phyloP scores from a whole-genome alignment of 2,888 invertebrate genomes.

The Acrobasis suavella region DNA sequence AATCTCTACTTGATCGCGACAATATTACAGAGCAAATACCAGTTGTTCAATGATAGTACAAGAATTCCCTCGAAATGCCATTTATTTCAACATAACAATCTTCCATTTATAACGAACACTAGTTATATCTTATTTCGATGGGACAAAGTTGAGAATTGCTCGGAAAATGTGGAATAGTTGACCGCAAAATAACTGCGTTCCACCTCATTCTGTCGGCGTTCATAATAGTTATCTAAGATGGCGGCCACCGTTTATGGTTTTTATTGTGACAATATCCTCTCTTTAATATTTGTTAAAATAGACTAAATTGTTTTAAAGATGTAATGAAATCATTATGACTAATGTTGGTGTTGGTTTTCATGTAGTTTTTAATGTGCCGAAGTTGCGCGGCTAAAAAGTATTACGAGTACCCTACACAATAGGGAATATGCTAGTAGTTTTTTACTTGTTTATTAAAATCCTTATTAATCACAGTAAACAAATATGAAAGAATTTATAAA shows the following conservation, averaged over 20 bases:
- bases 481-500: too few species aligned
- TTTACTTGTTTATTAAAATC: too few species aligned
- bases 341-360: too few species aligned
- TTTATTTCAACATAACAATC: slow-evolving; percentile 20
- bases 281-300: slow-evolving; percentile 8
- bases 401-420: too few species aligned
- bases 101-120: not conserved
- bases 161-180: slow-evolving; percentile 10
- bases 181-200: slow-evolving; percentile 23
- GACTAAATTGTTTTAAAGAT: not conserved
- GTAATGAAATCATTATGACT: not conserved
- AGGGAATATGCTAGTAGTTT: too few species aligned
- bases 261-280: slow-evolving; percentile 23
- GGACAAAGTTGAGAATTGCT: slow-evolving; percentile 7
- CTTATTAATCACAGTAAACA: too few species aligned
- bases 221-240: slow-evolving; percentile 25
- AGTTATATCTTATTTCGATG: not conserved
- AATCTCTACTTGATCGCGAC: slow-evolving; percentile 15
- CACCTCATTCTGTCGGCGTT: slow-evolving; percentile 23
- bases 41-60: slow-evolving; percentile 12
- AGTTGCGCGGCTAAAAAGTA: too few species aligned
- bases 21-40: slow-evolving; percentile 4
- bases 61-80: slow-evolving; percentile 11
- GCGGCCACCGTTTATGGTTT: slow-evolving; percentile 18
- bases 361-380: too few species aligned